phyloP scores from a whole-genome alignment of 2,113 vertebrate species.

The Amphilophus citrinellus region DNA sequence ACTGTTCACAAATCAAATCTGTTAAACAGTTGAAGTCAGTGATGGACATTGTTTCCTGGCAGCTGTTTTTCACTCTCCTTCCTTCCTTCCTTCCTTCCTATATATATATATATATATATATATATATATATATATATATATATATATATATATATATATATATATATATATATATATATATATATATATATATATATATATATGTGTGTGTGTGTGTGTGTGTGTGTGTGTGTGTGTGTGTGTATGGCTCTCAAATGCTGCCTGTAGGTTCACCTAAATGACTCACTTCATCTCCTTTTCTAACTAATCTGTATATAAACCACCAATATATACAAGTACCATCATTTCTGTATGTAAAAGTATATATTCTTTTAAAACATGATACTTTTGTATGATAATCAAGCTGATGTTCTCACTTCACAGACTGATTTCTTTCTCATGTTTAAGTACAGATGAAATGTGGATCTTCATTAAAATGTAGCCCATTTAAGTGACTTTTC shows the following conservation, averaged over 20 bases:
- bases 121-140: no score
- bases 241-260: slow-evolving; percentile 35
- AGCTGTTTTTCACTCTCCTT: slow-evolving; percentile 41
- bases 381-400: slow-evolving; percentile 32
- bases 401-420: slow-evolving; percentile 24
- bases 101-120: not conserved
- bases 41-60: slow-evolving; percentile 61
- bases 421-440: slow-evolving; percentile 13
- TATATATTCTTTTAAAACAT: slow-evolving; percentile 47
- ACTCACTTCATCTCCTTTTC: slow-evolving; percentile 47
- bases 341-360: slow-evolving; percentile 41
- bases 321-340: slow-evolving; percentile 47
- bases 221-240: no score
- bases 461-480: slow-evolving; percentile 6
- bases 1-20: not conserved
- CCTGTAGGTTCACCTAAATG: slow-evolving; percentile 41
- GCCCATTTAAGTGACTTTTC: slow-evolving; percentile 40
- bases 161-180: no score
- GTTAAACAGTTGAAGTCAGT: slow-evolving; percentile 44
- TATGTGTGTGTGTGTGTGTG: no score
- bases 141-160: no score
- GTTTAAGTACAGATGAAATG: slow-evolving; percentile 14
- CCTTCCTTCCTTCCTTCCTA: not conserved
- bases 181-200: no score
- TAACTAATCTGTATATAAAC: slow-evolving; percentile 61